These are phyloP conservation scores for Ophion ellenae DNA, from an alignment of 2,888 invertebrate genomes.

Conservation along the genomic window DNA sequence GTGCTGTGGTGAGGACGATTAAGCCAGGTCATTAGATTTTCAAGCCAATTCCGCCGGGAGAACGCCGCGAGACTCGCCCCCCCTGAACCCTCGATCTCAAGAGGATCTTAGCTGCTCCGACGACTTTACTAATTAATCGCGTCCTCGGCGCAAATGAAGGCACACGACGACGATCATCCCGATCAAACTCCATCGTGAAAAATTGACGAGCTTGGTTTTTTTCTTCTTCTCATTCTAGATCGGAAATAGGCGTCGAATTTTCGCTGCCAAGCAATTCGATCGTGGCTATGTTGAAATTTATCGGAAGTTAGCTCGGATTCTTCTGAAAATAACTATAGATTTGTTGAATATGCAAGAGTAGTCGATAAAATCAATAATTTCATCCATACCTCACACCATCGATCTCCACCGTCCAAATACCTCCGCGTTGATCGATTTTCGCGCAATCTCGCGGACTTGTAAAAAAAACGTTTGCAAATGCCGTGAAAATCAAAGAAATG, in stretches of 20 bases:
- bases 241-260: background rate
- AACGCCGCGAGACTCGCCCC: slow-evolving; percentile 48
- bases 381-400: no score
- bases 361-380: no score
- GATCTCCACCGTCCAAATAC: no score
- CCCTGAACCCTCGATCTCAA: slow-evolving; percentile 31
- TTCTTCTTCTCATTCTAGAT: slow-evolving; percentile 4
- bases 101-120: slow-evolving; percentile 19
- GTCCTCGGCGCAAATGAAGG: slow-evolving; percentile 36
- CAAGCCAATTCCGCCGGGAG: slow-evolving; percentile 51
- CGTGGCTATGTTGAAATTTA: no score
- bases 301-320: no score
- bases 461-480: no score
- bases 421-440: no score
- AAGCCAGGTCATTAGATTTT: slow-evolving; percentile 68
- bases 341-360: no score
- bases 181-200: slow-evolving; percentile 4
- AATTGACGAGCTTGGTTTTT: slow-evolving; percentile 7
- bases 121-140: slow-evolving; percentile 61
- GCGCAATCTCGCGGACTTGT: no score
- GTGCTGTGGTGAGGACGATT: slow-evolving; percentile 67
- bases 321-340: no score
- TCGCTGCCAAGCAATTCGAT: background rate
- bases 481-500: no score
- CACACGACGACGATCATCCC: slow-evolving; percentile 13